Base-by-base conservation (phyloP, 2,888 invertebrate species). In the Resseliella maxima region DNA sequence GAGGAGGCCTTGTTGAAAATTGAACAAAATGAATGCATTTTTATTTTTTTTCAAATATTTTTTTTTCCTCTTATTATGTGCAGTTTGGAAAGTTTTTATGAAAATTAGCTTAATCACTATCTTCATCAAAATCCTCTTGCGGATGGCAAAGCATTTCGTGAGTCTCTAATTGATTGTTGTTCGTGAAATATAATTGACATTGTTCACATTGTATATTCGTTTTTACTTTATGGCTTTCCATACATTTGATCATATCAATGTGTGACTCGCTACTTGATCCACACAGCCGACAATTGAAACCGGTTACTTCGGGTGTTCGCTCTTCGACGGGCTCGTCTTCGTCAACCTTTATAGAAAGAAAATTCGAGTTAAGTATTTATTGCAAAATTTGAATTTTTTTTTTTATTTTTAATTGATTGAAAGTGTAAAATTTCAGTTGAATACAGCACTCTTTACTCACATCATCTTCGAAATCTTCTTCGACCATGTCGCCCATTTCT, bases 121-220 rank as follows among this genome's bases (percentile, higher is more conserved):
- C 85, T 38, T 83, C 83, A 46, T 85, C 85, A 18, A 12, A 45
- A 6, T 85, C 41, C 41, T 85, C 59, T 31, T 86, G 54, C 54
- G 86, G 86, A 86, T 87, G 87, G 54, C 87, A 87, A 50, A 87
- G 85, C 18, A 85, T 45, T 45, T 87, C 86, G 35, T 87, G 87
- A n/a, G 86, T 87, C n/a, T 86, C 24, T 41, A 87, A 85, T 54
- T 86, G 86, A 31, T 87, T 54, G 24, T 85, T n/a, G 45, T 46
- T 41, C 27, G 21, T 38, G n/a, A 87, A 87, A 86, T 81, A 87
- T n/a, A 87, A 46, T 50, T 87, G 86, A 85, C 87, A 87, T 12
- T 86, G 81, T 36, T 85, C 54, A 45, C 87, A 87, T 27, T 86
- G 86, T 35, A 38, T 45, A 36, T 35, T 59, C 31, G 87, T 86